These are phyloP conservation scores for Cataglyphis livida DNA, from an alignment of 2,888 invertebrate species.

Conservation along the genomic window DNA sequence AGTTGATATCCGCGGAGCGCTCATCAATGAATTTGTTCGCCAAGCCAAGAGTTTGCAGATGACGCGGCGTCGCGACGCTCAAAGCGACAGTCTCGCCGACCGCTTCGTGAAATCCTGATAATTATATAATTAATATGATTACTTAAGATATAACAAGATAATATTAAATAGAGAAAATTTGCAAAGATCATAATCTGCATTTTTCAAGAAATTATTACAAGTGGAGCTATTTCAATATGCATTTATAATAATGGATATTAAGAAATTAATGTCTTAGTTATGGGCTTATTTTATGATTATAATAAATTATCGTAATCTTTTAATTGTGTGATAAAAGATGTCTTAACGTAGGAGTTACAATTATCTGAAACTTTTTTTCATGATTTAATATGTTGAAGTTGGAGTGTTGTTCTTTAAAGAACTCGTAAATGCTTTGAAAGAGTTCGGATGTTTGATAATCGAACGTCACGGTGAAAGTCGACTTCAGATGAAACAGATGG, in stretches of 20 bases:
- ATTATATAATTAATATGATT: slow-evolving; percentile 49
- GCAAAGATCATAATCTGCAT: neutral
- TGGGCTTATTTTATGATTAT: neutral
- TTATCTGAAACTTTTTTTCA: neutral
- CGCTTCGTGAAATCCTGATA: slow-evolving; percentile 95
- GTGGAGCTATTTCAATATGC: neutral
- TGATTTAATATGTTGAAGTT: neutral
- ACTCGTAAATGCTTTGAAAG: neutral
- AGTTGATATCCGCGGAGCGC: slow-evolving; percentile 94
- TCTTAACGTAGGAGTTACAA: neutral
- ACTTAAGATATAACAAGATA: neutral
- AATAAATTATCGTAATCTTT: neutral
- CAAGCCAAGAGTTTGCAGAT: slow-evolving; percentile 93
- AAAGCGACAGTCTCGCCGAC: slow-evolving; percentile 95
- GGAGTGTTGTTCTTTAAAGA: neutral
- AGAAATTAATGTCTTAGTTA: neutral
- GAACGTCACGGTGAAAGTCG: slow-evolving; percentile 57
- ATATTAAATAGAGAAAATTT: neutral
- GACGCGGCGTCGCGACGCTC: slow-evolving; percentile 94
- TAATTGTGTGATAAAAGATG: neutral
- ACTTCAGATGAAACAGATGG: slow-evolving; percentile 33
- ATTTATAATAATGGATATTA: slow-evolving; percentile 3
- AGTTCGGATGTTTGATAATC: slow-evolving; percentile 29
- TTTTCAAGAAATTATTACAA: neutral
- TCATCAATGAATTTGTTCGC: slow-evolving; percentile 94